Evolutionary conservation across 2,797 vertebrate species (phyloP).

Genomic region (Halcyon badia): DNA sequence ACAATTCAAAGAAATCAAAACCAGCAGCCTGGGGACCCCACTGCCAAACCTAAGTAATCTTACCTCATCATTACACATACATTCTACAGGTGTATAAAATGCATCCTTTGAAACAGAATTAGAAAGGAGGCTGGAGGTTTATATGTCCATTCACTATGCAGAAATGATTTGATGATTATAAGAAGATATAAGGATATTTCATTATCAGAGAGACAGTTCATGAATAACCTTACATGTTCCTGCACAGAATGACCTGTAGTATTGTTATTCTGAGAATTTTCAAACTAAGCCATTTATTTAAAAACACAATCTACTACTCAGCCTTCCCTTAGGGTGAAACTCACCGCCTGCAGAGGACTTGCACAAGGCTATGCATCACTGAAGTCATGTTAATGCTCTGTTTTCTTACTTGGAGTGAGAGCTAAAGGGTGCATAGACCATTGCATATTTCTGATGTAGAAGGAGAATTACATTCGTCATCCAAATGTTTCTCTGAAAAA

Average conservation of each 20-base stretch:
- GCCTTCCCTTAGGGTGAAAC: background rate
- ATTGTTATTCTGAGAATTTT: background rate
- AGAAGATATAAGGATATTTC: background rate
- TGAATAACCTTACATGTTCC: background rate
- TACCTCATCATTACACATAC: background rate
- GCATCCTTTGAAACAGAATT: background rate
- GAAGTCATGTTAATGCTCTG: background rate
- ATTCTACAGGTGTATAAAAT: background rate
- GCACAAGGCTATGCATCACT: background rate
- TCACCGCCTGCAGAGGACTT: background rate
- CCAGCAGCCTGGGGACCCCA: background rate
- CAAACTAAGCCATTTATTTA: background rate
- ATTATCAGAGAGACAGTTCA: background rate
- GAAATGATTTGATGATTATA: background rate
- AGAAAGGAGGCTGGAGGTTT: background rate
- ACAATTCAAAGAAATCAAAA: background rate
- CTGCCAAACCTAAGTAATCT: background rate
- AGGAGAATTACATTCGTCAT: background rate
- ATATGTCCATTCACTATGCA: background rate
- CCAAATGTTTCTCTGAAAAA: background rate
- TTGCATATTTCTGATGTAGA: background rate
- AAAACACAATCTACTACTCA: background rate
- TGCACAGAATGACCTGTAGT: background rate
- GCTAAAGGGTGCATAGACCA: background rate
- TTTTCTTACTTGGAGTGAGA: background rate